Conservation (phyloP, 2,113 vertebrate genomes). For the Octodon degus region DNA sequence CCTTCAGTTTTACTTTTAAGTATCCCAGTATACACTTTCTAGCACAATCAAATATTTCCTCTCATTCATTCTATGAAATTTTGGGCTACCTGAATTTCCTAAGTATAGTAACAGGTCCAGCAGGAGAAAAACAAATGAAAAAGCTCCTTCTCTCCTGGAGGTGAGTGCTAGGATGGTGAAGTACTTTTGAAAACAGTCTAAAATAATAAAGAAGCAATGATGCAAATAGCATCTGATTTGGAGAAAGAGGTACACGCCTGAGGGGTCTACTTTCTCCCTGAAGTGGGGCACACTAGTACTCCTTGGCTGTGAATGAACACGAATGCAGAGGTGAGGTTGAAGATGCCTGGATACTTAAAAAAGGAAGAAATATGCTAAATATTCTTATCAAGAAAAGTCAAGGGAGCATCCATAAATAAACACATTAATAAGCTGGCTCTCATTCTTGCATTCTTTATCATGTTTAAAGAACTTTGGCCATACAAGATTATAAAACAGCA, state of each 20-base stretch:
- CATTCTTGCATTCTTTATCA: neutral
- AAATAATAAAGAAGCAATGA: neutral
- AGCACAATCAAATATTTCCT: neutral
- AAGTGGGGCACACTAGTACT: neutral
- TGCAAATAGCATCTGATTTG: neutral
- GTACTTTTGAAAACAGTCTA: neutral
- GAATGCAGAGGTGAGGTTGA: neutral
- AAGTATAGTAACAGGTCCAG: fast-evolving
- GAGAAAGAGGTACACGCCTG: neutral
- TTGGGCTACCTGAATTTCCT: neutral
- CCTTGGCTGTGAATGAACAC: too few relatives aligned
- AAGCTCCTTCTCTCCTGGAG: neutral
- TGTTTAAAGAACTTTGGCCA: neutral
- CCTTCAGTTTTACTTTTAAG: neutral
- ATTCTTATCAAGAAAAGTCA: neutral
- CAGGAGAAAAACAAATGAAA: neutral
- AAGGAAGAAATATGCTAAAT: neutral
- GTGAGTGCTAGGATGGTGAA: neutral
- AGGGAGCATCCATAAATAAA: neutral
- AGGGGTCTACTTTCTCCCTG: neutral
- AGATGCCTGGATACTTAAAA: neutral
- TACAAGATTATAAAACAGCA: neutral
- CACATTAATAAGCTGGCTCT: neutral
- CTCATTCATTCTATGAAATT: neutral
- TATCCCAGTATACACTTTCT: neutral